Base-by-base conservation (phyloP, 2,797 vertebrate genomes). In the Oreortyx pictus region DNA sequence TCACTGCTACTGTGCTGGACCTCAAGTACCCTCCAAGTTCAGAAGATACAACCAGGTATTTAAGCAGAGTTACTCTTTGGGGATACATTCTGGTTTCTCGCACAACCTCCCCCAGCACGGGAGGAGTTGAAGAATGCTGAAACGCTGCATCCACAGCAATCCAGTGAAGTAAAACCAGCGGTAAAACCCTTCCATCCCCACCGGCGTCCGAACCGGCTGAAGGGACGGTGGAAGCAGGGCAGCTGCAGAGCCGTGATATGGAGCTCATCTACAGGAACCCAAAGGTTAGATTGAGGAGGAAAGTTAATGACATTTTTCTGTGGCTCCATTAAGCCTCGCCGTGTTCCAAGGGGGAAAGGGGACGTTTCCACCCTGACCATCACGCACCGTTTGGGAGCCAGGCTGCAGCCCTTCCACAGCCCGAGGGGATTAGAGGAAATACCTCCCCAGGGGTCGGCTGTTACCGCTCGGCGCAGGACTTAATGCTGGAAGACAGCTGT, bases 271-370 rank as follows among this genome's bases (percentile, higher is more conserved):
- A 4, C 52, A 90, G 73, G 78, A 78, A 77, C 82, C 56, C 57
- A 31, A 65, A 57, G 88, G 83, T 93, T 78, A 75, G 46, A 74
- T 39, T 5, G 37, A 81, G 73, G 73, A 35, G 94, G 92, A 94
- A 89, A 78, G 94, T 93, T 95, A 92, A 76, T n/a, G 93, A 87
- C 67, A 4, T 61, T 85, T 92, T 90, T 2, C 59, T 89, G 54
- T 50, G 87, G 90, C 84, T 77, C 52, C 56, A 2, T 3, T 4
- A 78, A 78, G 81, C 71, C 74, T 65, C 2, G 60, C 83, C 29
- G 60, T 84, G 92, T 91, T 29, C 83, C 84, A 41, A 24, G 71
- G 65, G 66, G 61, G 64, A 89, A 67, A 62, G 37, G 18, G 70
- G 68, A 70, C 24, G 0, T 64, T 46, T 37, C 70, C 78, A 66